A percentile compares a stretch with the other conserved stretches of the same genome.
phyloP scores from a whole-genome alignment of 2,888 invertebrate species.

The Anarsia innoxiella region DNA sequence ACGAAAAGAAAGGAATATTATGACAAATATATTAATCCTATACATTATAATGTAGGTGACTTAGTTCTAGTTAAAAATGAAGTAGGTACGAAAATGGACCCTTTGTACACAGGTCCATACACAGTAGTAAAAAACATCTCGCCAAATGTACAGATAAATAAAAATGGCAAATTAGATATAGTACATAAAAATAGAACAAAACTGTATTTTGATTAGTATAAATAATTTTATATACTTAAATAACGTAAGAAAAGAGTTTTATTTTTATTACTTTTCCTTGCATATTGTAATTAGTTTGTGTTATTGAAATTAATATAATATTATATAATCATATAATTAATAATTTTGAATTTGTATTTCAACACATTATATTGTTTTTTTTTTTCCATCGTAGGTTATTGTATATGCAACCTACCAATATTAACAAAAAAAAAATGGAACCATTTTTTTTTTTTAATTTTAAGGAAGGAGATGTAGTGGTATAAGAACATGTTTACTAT shows the following conservation, averaged over 20 bases:
- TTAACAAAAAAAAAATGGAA: no score
- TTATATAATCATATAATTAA: background rate
- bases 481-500: no score
- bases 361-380: no score
- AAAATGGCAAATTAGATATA: background rate
- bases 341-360: no score
- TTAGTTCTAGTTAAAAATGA: constrained; percentile 16
- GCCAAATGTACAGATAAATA: constrained; percentile 13
- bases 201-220: background rate
- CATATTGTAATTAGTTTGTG: no score
- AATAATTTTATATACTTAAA: background rate
- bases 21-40: constrained; percentile 11
- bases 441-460: background rate
- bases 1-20: constrained; percentile 11
- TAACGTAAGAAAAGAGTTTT: no score
- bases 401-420: no score
- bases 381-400: no score
- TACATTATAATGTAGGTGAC: constrained; percentile 12
- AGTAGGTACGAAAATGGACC: constrained; percentile 11
- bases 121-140: constrained; percentile 8
- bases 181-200: constrained; percentile 4
- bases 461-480: background rate
- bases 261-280: no score
- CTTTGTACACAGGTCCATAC: constrained; percentile 14
- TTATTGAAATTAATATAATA: no score